These are phyloP conservation scores for Pangasius krempfi DNA, from an alignment of 2,797 vertebrate genomes.

Conservation along the genomic window DNA sequence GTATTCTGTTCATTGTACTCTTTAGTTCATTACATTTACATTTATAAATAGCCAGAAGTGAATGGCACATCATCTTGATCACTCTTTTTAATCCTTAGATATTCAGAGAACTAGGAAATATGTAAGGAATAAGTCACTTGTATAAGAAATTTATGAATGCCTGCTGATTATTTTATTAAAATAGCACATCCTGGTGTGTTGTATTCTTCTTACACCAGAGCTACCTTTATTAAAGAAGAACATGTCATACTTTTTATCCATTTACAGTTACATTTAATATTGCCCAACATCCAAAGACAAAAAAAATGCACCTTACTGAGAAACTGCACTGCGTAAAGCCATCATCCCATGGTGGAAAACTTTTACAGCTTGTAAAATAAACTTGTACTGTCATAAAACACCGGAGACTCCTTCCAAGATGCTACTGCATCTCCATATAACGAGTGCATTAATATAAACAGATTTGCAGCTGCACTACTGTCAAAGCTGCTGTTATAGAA, in stretches of 20 bases:
- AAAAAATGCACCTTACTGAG: not conserved
- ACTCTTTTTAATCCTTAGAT: not conserved
- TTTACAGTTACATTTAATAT: not conserved
- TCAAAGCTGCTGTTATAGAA: not conserved
- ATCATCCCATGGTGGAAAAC: not conserved
- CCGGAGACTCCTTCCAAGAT: not conserved
- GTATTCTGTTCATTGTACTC: not conserved
- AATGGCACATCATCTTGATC: no score
- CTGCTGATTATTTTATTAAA: constrained; percentile 8
- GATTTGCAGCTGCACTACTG: not conserved
- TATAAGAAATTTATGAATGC: not conserved
- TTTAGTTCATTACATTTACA: not conserved
- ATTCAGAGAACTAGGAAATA: not conserved
- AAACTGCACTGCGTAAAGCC: not conserved
- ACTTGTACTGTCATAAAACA: not conserved
- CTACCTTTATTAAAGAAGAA: not conserved
- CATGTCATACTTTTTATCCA: not conserved
- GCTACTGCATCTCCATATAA: not conserved
- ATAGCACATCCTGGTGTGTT: not conserved
- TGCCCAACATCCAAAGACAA: not conserved
- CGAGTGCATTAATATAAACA: not conserved
- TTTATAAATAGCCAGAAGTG: constrained; percentile 5
- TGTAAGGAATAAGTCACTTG: not conserved
- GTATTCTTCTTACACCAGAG: not conserved
- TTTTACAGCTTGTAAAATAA: not conserved